These are phyloP conservation scores for Onthophagus sagittarius DNA, from an alignment of 2,888 invertebrate species.

Conservation along the genomic window DNA sequence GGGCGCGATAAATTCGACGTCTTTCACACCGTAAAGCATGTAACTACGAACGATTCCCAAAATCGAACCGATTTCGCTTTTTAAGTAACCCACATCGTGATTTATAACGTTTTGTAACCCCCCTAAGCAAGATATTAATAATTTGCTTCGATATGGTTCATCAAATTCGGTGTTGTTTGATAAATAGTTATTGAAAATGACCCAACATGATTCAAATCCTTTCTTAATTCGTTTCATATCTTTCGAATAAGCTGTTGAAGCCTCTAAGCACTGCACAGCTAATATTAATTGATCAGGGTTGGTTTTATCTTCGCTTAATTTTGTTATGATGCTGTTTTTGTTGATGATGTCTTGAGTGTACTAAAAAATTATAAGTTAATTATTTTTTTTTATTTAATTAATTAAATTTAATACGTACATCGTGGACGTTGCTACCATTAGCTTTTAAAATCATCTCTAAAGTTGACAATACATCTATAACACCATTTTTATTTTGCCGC, in stretches of 20 bases:
- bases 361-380: conserved; percentile 29
- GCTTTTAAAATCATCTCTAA: conserved; percentile 44
- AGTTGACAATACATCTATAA: conserved; percentile 42
- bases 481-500: conserved; percentile 35
- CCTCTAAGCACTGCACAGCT: conserved; percentile 42
- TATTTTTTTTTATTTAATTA: not conserved
- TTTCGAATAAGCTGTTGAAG: conserved; percentile 33
- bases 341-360: conserved; percentile 25
- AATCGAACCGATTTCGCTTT: conserved; percentile 49
- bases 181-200: conserved; percentile 48
- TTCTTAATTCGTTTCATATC: conserved; percentile 21
- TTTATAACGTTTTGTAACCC: conserved; percentile 44
- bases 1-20: conserved; percentile 50
- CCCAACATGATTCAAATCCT: conserved; percentile 43
- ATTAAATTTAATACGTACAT: not conserved
- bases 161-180: conserved; percentile 47
- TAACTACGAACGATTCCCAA: conserved; percentile 58
- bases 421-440: conserved; percentile 27
- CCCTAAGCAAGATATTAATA: conserved; percentile 47
- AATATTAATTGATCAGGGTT: conserved; percentile 30
- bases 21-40: conserved; percentile 53
- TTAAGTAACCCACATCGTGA: conserved; percentile 39
- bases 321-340: conserved; percentile 15
- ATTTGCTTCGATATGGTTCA: conserved; percentile 49
- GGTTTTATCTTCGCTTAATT: conserved; percentile 14